phyloP scores from a whole-genome alignment of 2,797 vertebrate species.

The Nyctibius grandis region DNA sequence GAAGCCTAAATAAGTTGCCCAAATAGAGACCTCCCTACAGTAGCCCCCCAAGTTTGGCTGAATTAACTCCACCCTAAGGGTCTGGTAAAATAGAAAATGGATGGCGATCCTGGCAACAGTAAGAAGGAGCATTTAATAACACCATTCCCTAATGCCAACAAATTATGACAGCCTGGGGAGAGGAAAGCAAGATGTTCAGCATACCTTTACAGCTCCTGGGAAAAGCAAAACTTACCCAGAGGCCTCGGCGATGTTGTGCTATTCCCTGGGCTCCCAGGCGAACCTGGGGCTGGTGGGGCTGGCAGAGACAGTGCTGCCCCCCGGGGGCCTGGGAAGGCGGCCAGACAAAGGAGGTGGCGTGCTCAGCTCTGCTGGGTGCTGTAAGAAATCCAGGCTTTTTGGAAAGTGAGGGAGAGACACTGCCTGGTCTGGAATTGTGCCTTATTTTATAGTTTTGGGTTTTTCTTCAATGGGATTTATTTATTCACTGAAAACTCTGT shows the following conservation, averaged over 20 bases:
- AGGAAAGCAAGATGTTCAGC: not conserved
- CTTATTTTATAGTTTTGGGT: not conserved
- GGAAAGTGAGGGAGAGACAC: not conserved
- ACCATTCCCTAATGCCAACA: not conserved
- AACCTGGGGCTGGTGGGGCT: not conserved
- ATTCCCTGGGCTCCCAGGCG: fast-evolving
- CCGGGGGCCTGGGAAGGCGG: not conserved
- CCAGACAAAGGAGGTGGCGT: fast-evolving
- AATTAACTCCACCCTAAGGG: not conserved
- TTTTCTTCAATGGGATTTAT: not conserved
- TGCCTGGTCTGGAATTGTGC: not conserved
- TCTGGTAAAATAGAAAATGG: not conserved
- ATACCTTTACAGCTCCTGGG: not conserved
- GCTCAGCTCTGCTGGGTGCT: not conserved
- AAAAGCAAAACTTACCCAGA: not conserved
- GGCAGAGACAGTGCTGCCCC: not conserved
- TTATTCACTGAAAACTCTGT: not conserved
- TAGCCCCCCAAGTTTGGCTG: not conserved
- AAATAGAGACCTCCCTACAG: not conserved
- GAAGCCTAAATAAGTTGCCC: not conserved
- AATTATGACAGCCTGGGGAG: not conserved
- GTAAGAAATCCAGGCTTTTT: not conserved
- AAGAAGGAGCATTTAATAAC: not conserved
- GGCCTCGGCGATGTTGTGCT: not conserved
- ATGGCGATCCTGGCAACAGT: fast-evolving